A percentile compares a stretch with the other conserved stretches of the same genome.
These are phyloP conservation scores for Leistus spinibarbis DNA, from an alignment of 2,888 invertebrate species.

Conservation along the genomic window DNA sequence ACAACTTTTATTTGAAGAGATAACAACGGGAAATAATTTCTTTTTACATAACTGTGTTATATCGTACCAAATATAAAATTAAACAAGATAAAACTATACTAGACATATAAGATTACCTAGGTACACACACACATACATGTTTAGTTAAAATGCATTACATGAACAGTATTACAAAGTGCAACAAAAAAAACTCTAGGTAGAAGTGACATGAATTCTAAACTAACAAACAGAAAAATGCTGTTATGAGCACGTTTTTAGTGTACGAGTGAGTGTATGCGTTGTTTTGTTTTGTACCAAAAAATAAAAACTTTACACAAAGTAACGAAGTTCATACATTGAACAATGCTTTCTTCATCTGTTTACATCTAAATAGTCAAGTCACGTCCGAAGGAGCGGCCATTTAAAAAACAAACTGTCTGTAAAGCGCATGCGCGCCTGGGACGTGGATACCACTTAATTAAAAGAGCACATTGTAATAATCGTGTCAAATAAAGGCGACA, in stretches of 20 bases:
- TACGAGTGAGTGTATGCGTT: not conserved
- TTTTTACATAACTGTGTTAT: not conserved
- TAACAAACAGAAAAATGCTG: slow-evolving; percentile 5
- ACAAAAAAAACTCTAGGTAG: not conserved
- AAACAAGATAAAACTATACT: not conserved
- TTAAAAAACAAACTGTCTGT: slow-evolving; percentile 11
- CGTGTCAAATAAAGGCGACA: slow-evolving; percentile 16
- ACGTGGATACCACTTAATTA: slow-evolving; percentile 27
- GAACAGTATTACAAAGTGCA: not conserved
- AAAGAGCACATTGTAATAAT: slow-evolving; percentile 28
- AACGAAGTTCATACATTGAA: slow-evolving; percentile 11
- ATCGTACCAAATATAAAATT: not conserved
- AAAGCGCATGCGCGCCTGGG: slow-evolving; percentile 5
- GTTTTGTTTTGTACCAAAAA: not conserved
- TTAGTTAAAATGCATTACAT: not conserved
- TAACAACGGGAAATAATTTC: not conserved
- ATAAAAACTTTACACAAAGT: slow-evolving; percentile 25
- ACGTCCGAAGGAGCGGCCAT: slow-evolving; percentile 14
- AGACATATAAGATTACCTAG: not conserved
- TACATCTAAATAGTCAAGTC: slow-evolving; percentile 21
- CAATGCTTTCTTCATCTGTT: slow-evolving; percentile 10
- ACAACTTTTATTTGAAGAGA: too few species aligned
- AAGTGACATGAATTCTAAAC: slow-evolving; percentile 23
- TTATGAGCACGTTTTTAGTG: not conserved
- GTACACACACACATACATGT: not conserved